Conservation (phyloP, 2,797 vertebrate genomes). For the Halcyon badia region DNA sequence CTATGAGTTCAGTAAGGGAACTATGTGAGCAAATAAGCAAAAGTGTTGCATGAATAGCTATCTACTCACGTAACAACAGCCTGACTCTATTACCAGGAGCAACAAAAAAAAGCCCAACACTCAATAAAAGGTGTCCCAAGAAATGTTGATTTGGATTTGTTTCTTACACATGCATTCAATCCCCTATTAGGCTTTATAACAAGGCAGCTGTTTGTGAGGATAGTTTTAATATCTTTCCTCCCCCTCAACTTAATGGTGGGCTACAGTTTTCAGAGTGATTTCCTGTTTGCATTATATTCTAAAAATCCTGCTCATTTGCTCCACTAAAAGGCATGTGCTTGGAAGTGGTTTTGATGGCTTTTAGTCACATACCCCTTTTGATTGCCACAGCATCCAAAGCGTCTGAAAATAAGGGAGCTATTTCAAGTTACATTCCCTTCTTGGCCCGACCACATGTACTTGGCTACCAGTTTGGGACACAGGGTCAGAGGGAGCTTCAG, state of each 20-base stretch:
- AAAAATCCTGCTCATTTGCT: slow-evolving; percentile 33
- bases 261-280: slow-evolving; percentile 42
- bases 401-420: slow-evolving; percentile 52
- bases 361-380: slow-evolving; percentile 36
- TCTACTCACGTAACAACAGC: neutral
- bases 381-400: slow-evolving; percentile 35
- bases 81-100: neutral
- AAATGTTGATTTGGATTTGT: neutral
- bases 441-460: slow-evolving; percentile 41
- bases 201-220: neutral
- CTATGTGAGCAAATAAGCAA: neutral
- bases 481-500: slow-evolving; percentile 12
- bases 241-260: slow-evolving; percentile 1
- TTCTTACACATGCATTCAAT: neutral
- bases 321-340: slow-evolving; percentile 51
- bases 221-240: slow-evolving; percentile 18
- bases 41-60: neutral
- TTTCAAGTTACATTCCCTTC: slow-evolving; percentile 58
- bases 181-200: neutral
- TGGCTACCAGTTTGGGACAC: slow-evolving; percentile 38
- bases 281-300: slow-evolving; percentile 49
- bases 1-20: neutral
- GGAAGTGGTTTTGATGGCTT: slow-evolving; percentile 64
- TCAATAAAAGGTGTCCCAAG: slow-evolving; percentile 42
- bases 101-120: neutral